Evolutionary conservation across 2,797 vertebrate genomes (phyloP).

Genomic region (Gadopsis marmoratus): DNA sequence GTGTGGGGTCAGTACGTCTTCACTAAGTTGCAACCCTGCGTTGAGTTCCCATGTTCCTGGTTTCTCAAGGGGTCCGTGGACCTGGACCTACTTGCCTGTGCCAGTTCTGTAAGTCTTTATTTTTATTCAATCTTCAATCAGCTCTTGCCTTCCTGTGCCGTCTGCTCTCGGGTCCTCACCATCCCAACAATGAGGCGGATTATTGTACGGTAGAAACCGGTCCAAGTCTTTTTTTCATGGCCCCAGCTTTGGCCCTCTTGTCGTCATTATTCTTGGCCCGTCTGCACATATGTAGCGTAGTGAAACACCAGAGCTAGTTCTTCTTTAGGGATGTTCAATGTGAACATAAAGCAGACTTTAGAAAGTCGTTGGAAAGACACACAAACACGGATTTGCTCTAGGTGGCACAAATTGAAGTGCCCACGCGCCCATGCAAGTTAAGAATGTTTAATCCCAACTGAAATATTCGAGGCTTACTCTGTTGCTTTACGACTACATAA

Average conservation of each 20-base stretch:
- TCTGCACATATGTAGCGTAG: background rate
- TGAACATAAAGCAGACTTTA: background rate
- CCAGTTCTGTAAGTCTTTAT: too few relatives aligned
- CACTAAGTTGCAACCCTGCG: too few relatives aligned
- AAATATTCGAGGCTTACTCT: background rate
- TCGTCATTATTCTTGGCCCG: background rate
- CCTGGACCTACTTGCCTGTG: too few relatives aligned
- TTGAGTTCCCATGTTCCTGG: too few relatives aligned
- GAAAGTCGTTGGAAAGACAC: background rate
- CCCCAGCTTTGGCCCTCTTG: background rate
- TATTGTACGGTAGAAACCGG: background rate
- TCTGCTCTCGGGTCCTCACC: too few relatives aligned
- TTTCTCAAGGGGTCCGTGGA: too few relatives aligned
- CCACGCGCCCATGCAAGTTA: background rate
- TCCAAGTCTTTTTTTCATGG: background rate
- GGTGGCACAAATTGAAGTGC: background rate
- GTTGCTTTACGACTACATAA: background rate
- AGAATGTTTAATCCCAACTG: background rate
- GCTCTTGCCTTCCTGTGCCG: too few relatives aligned
- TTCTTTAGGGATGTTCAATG: background rate
- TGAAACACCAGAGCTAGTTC: background rate
- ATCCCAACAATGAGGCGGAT: background rate
- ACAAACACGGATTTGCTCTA: background rate
- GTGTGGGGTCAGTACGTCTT: too few relatives aligned
- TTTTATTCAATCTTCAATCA: too few relatives aligned